A percentile compares a stretch with the other conserved stretches of the same genome.
Evolutionary conservation across 2,888 invertebrate species (phyloP).

Genomic region (Bhutanitis thaidina): DNA sequence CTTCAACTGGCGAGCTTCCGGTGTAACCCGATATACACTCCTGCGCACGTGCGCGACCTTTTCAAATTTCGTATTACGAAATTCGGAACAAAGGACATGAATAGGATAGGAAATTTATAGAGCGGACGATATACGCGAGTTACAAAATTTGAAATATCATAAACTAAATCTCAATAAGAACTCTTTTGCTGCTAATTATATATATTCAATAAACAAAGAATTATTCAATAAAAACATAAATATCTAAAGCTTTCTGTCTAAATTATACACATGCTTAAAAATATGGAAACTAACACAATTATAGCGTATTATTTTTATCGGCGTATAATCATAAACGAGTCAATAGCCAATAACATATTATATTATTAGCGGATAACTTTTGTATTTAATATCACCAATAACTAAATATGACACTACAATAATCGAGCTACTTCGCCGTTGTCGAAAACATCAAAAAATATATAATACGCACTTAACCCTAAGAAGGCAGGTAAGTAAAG

Average conservation of each 20-base stretch:
- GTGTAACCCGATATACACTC: constrained; percentile 78
- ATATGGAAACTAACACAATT: too few species aligned
- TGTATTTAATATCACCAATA: constrained; percentile 6
- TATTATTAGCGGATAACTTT: too few species aligned
- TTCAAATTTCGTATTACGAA: constrained; percentile 65
- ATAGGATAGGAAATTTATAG: constrained; percentile 24
- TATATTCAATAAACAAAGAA: too few species aligned
- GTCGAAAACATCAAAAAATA: constrained; percentile 32
- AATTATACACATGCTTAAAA: too few species aligned
- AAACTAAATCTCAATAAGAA: too few species aligned
- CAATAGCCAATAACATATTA: too few species aligned
- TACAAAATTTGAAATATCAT: too few species aligned
- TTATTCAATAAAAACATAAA: too few species aligned
- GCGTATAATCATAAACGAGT: too few species aligned
- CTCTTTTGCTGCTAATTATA: too few species aligned
- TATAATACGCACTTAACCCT: constrained; percentile 39
- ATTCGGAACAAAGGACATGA: constrained; percentile 51
- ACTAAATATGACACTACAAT: constrained; percentile 13
- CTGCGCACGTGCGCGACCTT: constrained; percentile 78
- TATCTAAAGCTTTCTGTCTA: too few species aligned
- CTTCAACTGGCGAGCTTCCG: constrained; percentile 69
- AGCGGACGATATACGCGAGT: constrained; percentile 21
- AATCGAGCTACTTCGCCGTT: constrained; percentile 25
- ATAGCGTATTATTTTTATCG: too few species aligned
- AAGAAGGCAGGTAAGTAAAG: constrained; percentile 53